Conservation (phyloP, 1,140 invertebrate genomes). For the Brachionus manjavacas region DNA sequence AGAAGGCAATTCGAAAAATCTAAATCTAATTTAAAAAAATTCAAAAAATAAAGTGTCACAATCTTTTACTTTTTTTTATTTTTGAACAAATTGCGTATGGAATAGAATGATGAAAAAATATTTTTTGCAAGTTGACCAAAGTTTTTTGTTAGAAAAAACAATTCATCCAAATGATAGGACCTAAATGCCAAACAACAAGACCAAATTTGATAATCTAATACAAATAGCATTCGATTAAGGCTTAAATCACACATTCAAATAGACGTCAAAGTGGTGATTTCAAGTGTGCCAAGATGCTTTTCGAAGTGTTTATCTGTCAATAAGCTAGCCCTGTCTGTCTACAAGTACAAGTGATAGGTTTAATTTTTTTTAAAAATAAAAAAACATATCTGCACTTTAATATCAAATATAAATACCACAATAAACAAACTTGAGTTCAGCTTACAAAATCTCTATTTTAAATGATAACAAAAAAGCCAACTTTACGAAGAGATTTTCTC, state of each 20-base stretch:
- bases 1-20: not conserved
- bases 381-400: not conserved
- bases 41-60: not conserved
- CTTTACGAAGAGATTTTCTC: not conserved
- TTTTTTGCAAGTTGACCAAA: too few species aligned
- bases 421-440: not conserved
- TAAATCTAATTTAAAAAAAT: not conserved
- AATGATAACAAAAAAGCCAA: slow-evolving; percentile 4
- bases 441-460: not conserved
- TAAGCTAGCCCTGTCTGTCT: not conserved
- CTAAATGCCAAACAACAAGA: not conserved
- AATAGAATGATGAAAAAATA: not conserved
- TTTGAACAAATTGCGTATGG: not conserved
- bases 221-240: not conserved
- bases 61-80: not conserved
- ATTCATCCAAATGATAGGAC: not conserved
- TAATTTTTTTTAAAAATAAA: not conserved
- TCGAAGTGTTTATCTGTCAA: not conserved
- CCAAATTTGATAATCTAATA: not conserved
- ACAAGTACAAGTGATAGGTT: not conserved
- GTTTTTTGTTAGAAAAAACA: not conserved
- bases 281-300: not conserved
- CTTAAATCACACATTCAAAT: not conserved
- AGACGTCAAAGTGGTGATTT: not conserved
- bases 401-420: not conserved